Base-by-base conservation (phyloP, 2,888 invertebrate species). In the Polymixis flavicincta region DNA sequence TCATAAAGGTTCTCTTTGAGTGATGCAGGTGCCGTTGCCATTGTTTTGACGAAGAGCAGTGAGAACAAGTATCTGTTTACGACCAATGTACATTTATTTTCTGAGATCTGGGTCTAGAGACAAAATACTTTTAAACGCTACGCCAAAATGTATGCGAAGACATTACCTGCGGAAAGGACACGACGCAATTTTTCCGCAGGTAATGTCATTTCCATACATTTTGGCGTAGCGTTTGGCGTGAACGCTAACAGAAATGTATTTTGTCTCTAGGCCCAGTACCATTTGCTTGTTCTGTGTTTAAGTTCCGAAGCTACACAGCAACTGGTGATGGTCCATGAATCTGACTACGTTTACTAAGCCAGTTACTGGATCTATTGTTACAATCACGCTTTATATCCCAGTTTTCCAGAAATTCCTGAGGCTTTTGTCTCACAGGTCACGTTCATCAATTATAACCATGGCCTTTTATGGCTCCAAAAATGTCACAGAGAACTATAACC, bases 21-120 rank as follows among this genome's bases (percentile, higher is more conserved):
- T 48, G 48, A 8, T 14, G 22, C 13, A 61, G 61, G 37, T 55
- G 22, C 25, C 3, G n/a, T 37, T 37, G n/a, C 25, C 55, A 48
- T 57, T 32, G 55, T 72, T 55, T 70, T 59, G 17, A 69, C 17
- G 57, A 25, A 13, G 22, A 19, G n/a, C 28, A 54, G 25, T 60
- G 52, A 60, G 17, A 22, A 22, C 22, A 52, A 32, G 74, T 75
- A 45, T 48, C 59, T 37, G 45, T 66, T 75, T 48, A 74, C 54
- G 37, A 59, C 19, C 60, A 67, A 54, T 75, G 11, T 42, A 28
- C 37, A 28, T 48, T 48, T 37, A 61, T 28, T 28, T 48, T 19
- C 32, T 65, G 32, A 65, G 17, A 11, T n/a, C n/a, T n/a, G n/a
- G n/a, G n/a, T n/a, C n/a, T n/a, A n/a, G n/a, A n/a, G n/a, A n/a